Evolutionary conservation across 2,797 vertebrate species (phyloP).

Genomic region (Emydoidea blandingii): DNA sequence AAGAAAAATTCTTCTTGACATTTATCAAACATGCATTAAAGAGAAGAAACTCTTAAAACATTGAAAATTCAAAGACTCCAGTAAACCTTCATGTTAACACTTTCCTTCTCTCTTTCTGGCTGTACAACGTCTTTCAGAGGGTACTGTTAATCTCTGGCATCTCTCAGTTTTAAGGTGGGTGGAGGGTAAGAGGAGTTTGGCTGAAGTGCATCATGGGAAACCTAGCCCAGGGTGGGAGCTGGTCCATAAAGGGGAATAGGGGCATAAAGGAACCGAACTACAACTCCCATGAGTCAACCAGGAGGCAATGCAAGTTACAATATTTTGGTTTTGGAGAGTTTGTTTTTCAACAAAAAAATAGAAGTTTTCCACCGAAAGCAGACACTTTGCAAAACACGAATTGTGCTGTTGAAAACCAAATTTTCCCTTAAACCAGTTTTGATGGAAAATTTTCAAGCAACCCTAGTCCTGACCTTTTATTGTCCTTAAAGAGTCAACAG

Average conservation of each 20-base stretch:
- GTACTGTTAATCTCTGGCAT: background rate
- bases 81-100: background rate
- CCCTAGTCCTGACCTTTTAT: background rate
- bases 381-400: background rate
- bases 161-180: background rate
- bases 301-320: background rate
- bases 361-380: background rate
- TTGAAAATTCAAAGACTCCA: slow-evolving; percentile 17
- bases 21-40: slow-evolving; percentile 33
- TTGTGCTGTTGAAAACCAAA: background rate
- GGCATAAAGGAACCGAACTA: background rate
- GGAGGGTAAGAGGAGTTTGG: background rate
- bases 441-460: background rate
- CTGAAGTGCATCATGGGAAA: background rate
- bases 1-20: slow-evolving; percentile 35
- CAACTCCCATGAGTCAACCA: background rate
- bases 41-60: background rate
- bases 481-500: background rate
- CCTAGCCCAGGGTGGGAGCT: background rate
- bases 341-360: background rate
- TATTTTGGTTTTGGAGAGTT: background rate
- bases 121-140: background rate
- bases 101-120: background rate
- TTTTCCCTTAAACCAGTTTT: background rate
- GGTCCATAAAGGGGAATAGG: background rate